phyloP scores from a whole-genome alignment of 2,797 vertebrate genomes.

The Catamblyrhynchus diadema region DNA sequence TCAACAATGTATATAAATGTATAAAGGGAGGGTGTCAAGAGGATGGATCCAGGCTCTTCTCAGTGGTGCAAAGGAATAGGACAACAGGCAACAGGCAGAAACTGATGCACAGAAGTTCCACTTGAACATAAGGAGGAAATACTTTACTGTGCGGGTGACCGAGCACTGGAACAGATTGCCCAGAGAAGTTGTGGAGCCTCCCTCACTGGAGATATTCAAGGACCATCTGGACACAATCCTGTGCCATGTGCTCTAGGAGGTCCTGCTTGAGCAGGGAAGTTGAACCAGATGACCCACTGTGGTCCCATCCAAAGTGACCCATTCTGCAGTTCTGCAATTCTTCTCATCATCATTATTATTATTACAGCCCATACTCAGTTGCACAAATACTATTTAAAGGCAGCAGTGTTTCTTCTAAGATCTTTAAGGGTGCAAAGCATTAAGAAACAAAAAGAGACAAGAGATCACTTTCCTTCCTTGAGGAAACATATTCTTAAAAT shows the following conservation, averaged over 20 bases:
- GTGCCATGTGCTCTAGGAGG: neutral
- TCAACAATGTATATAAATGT: neutral
- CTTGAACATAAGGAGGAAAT: neutral
- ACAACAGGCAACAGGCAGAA: neutral
- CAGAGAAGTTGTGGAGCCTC: neutral
- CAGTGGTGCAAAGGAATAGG: neutral
- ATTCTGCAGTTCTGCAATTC: neutral
- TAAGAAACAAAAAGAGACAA: neutral
- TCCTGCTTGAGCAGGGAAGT: neutral
- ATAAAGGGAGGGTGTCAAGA: neutral
- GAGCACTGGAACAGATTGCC: neutral
- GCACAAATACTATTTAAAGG: neutral
- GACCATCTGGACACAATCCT: fast-evolving
- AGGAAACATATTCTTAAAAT: neutral
- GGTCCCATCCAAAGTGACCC: neutral
- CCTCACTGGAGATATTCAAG: neutral
- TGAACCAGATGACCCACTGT: neutral
- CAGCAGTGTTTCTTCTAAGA: neutral
- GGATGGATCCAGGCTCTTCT: neutral
- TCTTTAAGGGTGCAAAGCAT: neutral
- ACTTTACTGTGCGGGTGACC: fast-evolving
- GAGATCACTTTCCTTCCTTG: neutral
- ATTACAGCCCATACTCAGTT: neutral
- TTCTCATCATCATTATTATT: neutral
- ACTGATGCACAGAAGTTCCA: neutral